These are phyloP conservation scores for Caenorhabditis remanei DNA, from an alignment of 1,140 invertebrate genomes.

Conservation along the genomic window DNA sequence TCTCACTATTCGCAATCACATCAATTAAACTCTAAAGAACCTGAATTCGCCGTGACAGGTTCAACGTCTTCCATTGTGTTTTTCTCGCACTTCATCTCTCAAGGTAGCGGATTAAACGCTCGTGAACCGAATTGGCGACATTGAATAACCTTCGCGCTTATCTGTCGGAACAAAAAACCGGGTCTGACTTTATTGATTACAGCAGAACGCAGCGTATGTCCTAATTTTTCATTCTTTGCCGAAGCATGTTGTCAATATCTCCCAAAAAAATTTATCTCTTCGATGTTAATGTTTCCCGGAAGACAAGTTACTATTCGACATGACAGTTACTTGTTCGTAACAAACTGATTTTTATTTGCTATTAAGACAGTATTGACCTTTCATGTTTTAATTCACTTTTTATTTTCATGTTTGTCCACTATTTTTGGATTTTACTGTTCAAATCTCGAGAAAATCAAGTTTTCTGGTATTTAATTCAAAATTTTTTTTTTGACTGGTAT, in stretches of 20 bases:
- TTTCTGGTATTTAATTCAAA: background rate
- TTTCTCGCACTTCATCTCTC: slow-evolving; percentile 44
- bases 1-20: background rate
- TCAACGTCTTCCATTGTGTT: background rate
- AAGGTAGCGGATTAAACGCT: slow-evolving; percentile 47
- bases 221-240: slow-evolving; percentile 5
- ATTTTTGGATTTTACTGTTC: background rate
- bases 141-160: slow-evolving; percentile 50
- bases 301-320: no score
- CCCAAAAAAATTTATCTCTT: background rate
- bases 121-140: slow-evolving; percentile 40
- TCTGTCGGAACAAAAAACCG: slow-evolving; percentile 50
- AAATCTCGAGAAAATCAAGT: background rate
- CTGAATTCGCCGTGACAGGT: background rate
- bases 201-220: slow-evolving; percentile 38
- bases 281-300: background rate
- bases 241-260: background rate
- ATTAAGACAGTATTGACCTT: background rate
- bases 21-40: background rate
- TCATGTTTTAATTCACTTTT: background rate
- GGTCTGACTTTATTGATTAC: slow-evolving; percentile 56
- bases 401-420: background rate
- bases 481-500: background rate
- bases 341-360: background rate
- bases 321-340: background rate